phyloP scores from a whole-genome alignment of 2,888 invertebrate species.

The Cantharis rustica region DNA sequence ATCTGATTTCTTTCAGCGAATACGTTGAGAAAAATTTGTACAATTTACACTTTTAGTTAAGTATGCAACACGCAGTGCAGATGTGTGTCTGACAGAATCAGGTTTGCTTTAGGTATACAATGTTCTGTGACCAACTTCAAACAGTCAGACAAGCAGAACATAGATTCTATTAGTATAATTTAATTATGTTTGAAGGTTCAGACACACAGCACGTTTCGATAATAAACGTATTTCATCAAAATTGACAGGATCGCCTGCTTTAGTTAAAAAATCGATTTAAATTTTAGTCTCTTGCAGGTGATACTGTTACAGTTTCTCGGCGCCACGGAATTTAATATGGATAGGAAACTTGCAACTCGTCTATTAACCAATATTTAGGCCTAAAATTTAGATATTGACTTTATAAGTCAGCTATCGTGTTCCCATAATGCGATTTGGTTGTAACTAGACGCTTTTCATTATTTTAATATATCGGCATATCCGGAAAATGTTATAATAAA shows the following conservation, averaged over 20 bases:
- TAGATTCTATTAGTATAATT: no score
- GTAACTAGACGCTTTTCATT: conserved; percentile 26
- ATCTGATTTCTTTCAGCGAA: no score
- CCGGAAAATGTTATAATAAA: neutral
- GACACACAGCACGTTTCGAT: neutral
- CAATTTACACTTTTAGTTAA: no score
- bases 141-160: no score
- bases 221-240: neutral
- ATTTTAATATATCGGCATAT: conserved; percentile 9
- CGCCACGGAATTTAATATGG: conserved; percentile 39
- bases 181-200: neutral
- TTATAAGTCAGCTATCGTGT: conserved; percentile 39
- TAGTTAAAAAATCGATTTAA: neutral
- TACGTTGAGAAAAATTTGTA: no score
- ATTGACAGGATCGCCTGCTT: neutral
- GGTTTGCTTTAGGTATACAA: no score
- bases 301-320: neutral
- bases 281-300: neutral
- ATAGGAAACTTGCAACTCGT: conserved; percentile 42
- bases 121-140: no score
- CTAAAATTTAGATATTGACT: conserved; percentile 38
- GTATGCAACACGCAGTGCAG: no score
- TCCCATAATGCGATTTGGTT: conserved; percentile 37
- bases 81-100: no score
- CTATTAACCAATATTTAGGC: conserved; percentile 43